These are phyloP conservation scores for Chiloscyllium punctatum DNA, from an alignment of 2,797 vertebrate genomes.

Conservation along the genomic window DNA sequence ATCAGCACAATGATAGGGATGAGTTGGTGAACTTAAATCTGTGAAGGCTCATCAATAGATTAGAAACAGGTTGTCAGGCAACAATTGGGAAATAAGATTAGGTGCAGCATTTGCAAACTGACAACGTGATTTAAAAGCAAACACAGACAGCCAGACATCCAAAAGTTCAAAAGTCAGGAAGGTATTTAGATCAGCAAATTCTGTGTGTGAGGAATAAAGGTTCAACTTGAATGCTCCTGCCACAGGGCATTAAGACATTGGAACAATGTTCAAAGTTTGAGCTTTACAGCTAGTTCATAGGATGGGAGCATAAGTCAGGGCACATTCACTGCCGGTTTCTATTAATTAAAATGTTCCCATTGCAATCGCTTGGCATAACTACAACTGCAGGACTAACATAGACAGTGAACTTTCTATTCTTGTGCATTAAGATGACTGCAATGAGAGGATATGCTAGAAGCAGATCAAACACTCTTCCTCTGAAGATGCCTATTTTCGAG, in stretches of 20 bases:
- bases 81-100: not conserved
- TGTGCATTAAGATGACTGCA: not conserved
- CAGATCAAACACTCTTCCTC: not conserved
- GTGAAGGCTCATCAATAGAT: not conserved
- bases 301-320: not conserved
- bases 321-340: not conserved
- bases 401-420: not conserved
- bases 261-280: not conserved
- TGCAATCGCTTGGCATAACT: not conserved
- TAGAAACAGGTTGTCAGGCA: conserved; percentile 5
- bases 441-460: not conserved
- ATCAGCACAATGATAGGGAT: not conserved
- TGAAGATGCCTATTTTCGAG: fast-evolving
- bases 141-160: not conserved
- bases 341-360: not conserved
- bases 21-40: not conserved
- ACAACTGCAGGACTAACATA: not conserved
- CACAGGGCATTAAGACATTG: not conserved
- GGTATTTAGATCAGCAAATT: not conserved
- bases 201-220: not conserved
- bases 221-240: not conserved
- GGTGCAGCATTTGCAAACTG: not conserved
- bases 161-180: not conserved
- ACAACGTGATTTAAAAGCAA: not conserved
- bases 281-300: not conserved